These are phyloP conservation scores for Myotis davidii DNA, from an alignment of 2,113 vertebrate genomes.

Conservation along the genomic window DNA sequence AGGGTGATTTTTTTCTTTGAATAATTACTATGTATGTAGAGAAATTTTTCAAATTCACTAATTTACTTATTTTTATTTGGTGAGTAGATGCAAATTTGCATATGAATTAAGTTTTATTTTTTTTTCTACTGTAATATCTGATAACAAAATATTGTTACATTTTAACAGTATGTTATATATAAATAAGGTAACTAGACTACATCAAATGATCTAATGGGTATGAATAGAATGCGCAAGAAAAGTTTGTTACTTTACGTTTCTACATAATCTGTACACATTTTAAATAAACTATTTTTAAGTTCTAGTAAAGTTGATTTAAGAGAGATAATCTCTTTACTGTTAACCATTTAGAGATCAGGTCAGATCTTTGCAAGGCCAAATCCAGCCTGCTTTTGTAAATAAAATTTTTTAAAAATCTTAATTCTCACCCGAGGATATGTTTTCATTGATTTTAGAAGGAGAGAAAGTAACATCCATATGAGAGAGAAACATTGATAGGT, in stretches of 20 bases:
- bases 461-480: background rate
- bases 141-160: background rate
- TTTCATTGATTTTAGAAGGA: background rate
- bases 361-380: background rate
- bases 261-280: background rate
- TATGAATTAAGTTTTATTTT: background rate
- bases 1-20: background rate
- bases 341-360: slow-evolving; percentile 1
- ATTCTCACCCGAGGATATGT: background rate
- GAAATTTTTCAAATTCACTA: slow-evolving; percentile 8
- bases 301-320: slow-evolving; percentile 14
- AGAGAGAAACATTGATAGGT: background rate
- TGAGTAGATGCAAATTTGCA: background rate
- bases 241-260: slow-evolving; percentile 40
- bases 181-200: background rate
- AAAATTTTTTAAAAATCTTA: background rate
- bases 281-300: slow-evolving; percentile 2
- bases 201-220: background rate
- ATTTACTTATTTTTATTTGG: slow-evolving; percentile 21
- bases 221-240: background rate
- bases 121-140: background rate
- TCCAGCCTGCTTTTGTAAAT: slow-evolving; percentile 18
- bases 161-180: background rate
- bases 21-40: background rate
- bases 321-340: background rate